A percentile compares a stretch with the other conserved stretches of the same genome.
Conservation (phyloP, 2,888 invertebrate genomes). For the Eurois occulta region DNA sequence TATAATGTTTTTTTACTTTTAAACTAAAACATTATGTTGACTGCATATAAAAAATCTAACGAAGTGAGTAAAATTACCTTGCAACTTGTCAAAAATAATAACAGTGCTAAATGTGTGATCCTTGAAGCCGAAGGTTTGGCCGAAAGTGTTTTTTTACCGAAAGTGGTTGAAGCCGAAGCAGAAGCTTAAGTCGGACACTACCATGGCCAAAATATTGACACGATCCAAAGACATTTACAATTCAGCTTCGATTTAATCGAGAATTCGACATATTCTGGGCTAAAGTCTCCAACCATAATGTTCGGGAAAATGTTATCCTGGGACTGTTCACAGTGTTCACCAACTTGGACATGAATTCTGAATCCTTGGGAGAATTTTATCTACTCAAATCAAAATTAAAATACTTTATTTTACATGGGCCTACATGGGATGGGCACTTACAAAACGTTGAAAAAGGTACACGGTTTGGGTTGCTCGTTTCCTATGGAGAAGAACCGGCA, state of each 20-base stretch:
- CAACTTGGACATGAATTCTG: background rate
- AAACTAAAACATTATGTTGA: background rate
- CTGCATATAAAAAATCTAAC: background rate
- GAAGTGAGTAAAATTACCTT: background rate
- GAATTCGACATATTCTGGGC: background rate
- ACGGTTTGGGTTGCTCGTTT: no score
- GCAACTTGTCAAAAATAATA: background rate
- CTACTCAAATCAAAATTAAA: no score
- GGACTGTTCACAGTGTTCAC: background rate
- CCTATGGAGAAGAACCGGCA: no score
- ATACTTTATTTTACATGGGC: no score
- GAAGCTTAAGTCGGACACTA: background rate
- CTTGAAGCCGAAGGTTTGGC: background rate
- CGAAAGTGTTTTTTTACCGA: background rate
- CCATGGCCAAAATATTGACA: background rate
- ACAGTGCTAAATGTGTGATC: background rate
- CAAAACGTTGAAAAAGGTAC: no score
- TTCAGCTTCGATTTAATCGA: background rate
- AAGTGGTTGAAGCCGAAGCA: background rate
- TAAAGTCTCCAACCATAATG: background rate
- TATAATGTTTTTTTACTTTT: background rate
- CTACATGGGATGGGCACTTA: no score
- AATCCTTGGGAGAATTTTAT: background rate
- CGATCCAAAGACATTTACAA: background rate
- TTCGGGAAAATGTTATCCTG: background rate